Evolutionary conservation across 2,113 vertebrate genomes (phyloP), one percentile per base, ranked within the genome.

Genomic region (Nicator chloris): DNA sequence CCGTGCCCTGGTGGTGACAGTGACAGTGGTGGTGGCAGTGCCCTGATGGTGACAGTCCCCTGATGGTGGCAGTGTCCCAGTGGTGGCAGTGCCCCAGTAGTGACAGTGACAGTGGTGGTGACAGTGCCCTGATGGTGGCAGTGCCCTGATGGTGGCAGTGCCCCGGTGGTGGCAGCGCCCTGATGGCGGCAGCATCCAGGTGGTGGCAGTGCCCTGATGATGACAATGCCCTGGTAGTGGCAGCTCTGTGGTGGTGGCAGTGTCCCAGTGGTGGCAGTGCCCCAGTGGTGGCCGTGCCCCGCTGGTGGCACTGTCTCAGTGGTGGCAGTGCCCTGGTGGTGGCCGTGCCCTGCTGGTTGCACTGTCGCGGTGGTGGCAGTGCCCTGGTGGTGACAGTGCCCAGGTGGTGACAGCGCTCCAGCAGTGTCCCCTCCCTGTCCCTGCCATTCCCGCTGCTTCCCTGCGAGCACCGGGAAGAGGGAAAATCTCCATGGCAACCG

Each of bases 401-500:
- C 57, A 0, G 7, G 7, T 16, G n/a, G n/a, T 31, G 21, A 8
- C 49, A 1, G 11, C 8, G 11, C 56, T 17, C 56, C 13, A 6
- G 22, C 3, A 1, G 17, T 70, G 28, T 64, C 68, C n/a, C 47
- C 71, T 81, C 73, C 78, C 47, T 1, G 7, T 11, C 51, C 61
- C 72, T 13, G 2, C 66, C 30, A 54, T 5, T 44, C 51, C 76
- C 15, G 3, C 63, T 22, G 64, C 65, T 82, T 87, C 76, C 82
- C 79, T 57, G 57, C 16, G 94, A 94, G 88, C 92, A 85, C 4
- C 12, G 14, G 85, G 70, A 91, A 73, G 78, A 93, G 65, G 73
- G 83, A 54, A 82, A 82, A 44, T 95, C 91, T 93, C 95, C 95
- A 95, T 93, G 76, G 95, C 92, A 96, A 95, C 95, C 2, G 50